Conservation (phyloP, 1,140 invertebrate genomes). For the Eulimnadia texana region DNA sequence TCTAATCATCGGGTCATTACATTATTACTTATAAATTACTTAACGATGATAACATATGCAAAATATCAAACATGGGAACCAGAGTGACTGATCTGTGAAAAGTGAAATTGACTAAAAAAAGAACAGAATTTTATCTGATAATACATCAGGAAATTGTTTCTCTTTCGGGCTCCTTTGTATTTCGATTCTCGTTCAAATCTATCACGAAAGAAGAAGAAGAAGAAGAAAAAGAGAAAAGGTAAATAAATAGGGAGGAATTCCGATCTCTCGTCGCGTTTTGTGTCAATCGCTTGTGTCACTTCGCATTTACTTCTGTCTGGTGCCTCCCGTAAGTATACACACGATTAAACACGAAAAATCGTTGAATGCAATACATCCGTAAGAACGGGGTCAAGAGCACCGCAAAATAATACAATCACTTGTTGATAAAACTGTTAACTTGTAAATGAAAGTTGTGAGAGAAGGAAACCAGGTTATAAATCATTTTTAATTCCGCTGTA, state of each 20-base stretch:
- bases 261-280: too few relatives aligned
- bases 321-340: not conserved
- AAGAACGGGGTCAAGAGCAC: not conserved
- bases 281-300: not conserved
- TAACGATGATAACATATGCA: too few relatives aligned
- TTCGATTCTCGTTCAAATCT: too few relatives aligned
- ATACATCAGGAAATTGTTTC: too few relatives aligned
- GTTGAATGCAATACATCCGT: not conserved
- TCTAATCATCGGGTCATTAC: not conserved
- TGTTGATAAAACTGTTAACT: not conserved
- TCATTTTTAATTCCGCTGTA: too few relatives aligned
- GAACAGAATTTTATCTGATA: too few relatives aligned
- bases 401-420: not conserved
- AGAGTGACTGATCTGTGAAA: too few relatives aligned
- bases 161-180: too few relatives aligned
- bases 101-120: too few relatives aligned
- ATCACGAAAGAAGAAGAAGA: not conserved
- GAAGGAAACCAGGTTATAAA: too few relatives aligned
- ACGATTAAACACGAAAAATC: not conserved
- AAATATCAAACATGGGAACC: too few relatives aligned
- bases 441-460: not conserved
- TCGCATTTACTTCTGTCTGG: not conserved
- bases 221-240: not conserved
- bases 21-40: not conserved
- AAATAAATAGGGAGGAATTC: not conserved